phyloP scores from a whole-genome alignment of 1,140 invertebrate species.

The Zaprionus nigranus region DNA sequence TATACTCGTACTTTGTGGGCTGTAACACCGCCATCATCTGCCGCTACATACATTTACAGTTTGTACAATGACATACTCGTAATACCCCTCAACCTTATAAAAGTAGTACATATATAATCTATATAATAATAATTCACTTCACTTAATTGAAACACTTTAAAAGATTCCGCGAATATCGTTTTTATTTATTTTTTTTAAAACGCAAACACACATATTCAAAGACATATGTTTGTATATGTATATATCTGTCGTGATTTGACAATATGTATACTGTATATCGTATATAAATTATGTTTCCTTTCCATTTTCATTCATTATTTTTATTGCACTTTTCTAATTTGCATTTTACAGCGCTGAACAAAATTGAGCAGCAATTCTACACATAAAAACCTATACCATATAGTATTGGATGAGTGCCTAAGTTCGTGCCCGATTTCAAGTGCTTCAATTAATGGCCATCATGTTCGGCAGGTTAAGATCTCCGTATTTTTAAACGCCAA shows the following conservation, averaged over 20 bases:
- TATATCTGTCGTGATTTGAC: conserved; percentile 43
- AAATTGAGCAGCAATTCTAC: conserved; percentile 22
- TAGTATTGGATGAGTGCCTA: not conserved
- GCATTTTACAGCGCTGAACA: conserved; percentile 27
- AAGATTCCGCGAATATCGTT: not conserved
- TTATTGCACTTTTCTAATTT: conserved; percentile 48
- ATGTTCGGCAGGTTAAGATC: no score
- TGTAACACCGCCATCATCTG: no score
- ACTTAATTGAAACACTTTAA: not conserved
- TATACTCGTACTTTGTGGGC: no score
- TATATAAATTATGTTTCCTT: conserved; percentile 46
- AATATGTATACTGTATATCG: conserved; percentile 35
- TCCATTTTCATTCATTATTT: conserved; percentile 29
- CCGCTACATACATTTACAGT: no score
- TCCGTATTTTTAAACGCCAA: no score
- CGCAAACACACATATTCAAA: conserved; percentile 17
- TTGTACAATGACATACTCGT: no score
- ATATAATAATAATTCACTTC: no score
- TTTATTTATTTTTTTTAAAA: conserved; percentile 43
- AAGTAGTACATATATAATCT: no score
- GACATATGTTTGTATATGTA: conserved; percentile 16
- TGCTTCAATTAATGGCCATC: no score
- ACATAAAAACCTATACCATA: conserved; percentile 36
- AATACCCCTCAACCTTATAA: no score
- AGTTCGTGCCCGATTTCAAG: no score